Percentiles rank a stretch among this genome's conserved stretches.
phyloP scores from a whole-genome alignment of 2,888 invertebrate genomes.

The Pyrgus malvae region DNA sequence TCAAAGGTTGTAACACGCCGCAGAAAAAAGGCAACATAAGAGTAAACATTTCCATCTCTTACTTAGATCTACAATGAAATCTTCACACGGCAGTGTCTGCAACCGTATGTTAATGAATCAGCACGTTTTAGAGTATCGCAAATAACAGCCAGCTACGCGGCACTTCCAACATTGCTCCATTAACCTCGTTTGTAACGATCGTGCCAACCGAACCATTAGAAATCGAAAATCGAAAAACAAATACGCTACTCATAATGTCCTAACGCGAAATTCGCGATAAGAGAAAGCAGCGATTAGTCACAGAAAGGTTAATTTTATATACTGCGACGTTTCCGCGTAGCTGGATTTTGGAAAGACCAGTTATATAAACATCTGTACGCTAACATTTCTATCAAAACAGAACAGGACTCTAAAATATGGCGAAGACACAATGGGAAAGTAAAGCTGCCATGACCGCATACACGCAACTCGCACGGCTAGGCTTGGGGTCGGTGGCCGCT shows the following conservation, averaged over 20 bases:
- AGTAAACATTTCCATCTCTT: constrained; percentile 4
- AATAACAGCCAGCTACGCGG: constrained; percentile 75
- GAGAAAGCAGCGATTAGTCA: constrained; percentile 75
- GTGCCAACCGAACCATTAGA: constrained; percentile 33
- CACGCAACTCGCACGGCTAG: constrained; percentile 79
- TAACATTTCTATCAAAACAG: constrained; percentile 39
- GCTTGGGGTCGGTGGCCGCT: constrained; percentile 87
- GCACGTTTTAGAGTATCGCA: constrained; percentile 72
- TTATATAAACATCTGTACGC: constrained; percentile 63
- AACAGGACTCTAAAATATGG: constrained; percentile 40
- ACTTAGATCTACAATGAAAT: background rate
- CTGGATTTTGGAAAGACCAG: constrained; percentile 47
- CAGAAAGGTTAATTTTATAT: constrained; percentile 71
- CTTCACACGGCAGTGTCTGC: constrained; percentile 29
- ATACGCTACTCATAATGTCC: constrained; percentile 47
- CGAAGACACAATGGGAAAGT: constrained; percentile 64
- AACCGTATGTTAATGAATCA: constrained; percentile 78
- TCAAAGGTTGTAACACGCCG: constrained; percentile 30
- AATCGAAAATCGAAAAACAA: constrained; percentile 40
- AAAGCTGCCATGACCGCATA: constrained; percentile 80
- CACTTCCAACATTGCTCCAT: constrained; percentile 72
- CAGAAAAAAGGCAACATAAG: constrained; percentile 6
- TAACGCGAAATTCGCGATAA: constrained; percentile 64
- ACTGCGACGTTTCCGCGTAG: constrained; percentile 62
- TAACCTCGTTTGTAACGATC: constrained; percentile 68